Evolutionary conservation across 2,797 vertebrate species (phyloP).

Genomic region (Diceros bicornis): DNA sequence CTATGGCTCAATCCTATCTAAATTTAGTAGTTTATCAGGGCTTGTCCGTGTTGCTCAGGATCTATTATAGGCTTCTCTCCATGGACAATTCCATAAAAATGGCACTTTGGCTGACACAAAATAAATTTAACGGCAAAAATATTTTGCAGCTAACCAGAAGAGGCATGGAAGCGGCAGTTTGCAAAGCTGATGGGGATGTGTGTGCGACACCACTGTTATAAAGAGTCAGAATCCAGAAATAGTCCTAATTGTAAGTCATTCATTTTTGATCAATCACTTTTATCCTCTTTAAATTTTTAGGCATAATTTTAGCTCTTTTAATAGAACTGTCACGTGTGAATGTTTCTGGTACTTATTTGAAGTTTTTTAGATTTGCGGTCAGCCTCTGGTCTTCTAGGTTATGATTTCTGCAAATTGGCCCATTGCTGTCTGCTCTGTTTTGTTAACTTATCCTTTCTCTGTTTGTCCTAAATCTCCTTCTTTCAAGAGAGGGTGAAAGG

Average conservation of each 20-base stretch:
- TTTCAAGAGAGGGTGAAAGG: background rate
- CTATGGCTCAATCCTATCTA: background rate
- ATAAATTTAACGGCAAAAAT: background rate
- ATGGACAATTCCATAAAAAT: background rate
- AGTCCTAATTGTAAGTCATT: background rate
- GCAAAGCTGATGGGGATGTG: background rate
- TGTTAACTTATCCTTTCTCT: background rate
- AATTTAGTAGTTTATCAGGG: background rate
- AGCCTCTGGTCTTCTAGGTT: background rate
- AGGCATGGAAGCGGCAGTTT: rapidly evolving
- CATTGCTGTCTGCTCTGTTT: too few species aligned
- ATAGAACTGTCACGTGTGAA: background rate
- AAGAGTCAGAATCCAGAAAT: too few species aligned
- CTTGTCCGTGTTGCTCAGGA: background rate
- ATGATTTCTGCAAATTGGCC: rapidly evolving
- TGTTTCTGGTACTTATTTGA: background rate
- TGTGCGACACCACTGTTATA: rapidly evolving
- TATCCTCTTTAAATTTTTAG: background rate
- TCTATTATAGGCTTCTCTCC: background rate
- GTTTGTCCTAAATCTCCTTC: background rate
- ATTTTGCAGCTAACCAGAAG: background rate
- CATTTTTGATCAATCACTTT: background rate
- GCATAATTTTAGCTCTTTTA: background rate
- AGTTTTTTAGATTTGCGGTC: background rate
- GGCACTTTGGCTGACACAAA: background rate